Evolutionary conservation across 2,797 vertebrate species (phyloP), one percentile per base, ranked within the genome.

Genomic region (Monodelphis domestica): DNA sequence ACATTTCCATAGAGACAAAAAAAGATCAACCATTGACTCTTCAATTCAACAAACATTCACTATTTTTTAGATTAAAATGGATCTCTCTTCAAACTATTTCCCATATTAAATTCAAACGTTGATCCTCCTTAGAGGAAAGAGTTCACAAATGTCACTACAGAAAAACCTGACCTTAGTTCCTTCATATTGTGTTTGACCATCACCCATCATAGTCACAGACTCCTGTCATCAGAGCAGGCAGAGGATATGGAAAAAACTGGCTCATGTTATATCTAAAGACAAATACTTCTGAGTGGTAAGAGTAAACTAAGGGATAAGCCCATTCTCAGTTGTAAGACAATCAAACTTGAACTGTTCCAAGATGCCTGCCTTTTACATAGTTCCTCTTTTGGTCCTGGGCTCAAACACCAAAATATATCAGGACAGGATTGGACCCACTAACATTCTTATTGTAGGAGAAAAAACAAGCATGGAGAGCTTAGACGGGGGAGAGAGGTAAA

Each of bases 391-490:
- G 50, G 87, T 90, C 90, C 84, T n/a, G 89, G 10, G 30, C 84
- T 92, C 94, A 91, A 59, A 59, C 26, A 54, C 54, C 24, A 30
- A 87, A 33, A 24, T 50, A 26, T 7, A 12, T 87, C 10, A 59
- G 51, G 59, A 45, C 9, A 59, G 3, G 54, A 78, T 5, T 63
- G 21, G 53, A 84, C 51, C 56, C 53, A 95, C 59, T 38, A 54
- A 90, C 93, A 94, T 29, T 93, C n/a, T 28, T 54, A 12, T 45
- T 29, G 84, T 89, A 89, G 78, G 26, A 88, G 84, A 52, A 88
- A 91, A 94, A 92, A 92, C 56, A 92, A 94, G 92, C 91, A 45
- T 52, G 87, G 50, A 94, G 52, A 53, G 89, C 93, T 94, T 94
- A 55, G 54, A 50, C n/a, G 26, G 50, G 55, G 87, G 52, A 70